Base-by-base conservation (phyloP, 2,113 vertebrate genomes). In the Bubo bubo region DNA sequence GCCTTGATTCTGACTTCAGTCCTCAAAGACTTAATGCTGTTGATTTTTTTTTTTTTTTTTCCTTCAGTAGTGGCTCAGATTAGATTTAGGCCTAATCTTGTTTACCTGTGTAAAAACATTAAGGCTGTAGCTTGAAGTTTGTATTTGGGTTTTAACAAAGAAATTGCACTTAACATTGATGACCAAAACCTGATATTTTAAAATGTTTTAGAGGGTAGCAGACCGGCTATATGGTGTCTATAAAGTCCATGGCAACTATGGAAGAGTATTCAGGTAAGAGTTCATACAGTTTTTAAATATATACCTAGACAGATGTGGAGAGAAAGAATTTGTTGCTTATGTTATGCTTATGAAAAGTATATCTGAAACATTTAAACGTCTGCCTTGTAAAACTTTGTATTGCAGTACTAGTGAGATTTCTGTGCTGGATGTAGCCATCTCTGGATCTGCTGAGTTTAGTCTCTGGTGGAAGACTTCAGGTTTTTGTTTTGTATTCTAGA, bases 231-330 rank as follows among this genome's bases (percentile, higher is more conserved):
- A 99, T 64, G 99, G 99, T 30, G 99, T 99, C 58, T 99, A 99
- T 97, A 99, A 99, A 97, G 99, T 99, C 85, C 99, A 99, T 91
- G 99, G 99, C 49, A 99, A 99, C 98, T 99, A 99, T 7, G 99
- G 99, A 52, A 98, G 99, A 98, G 99, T 99, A 37, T 99, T 99
- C 98, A 99, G 99, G 99, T 99, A 95, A 96, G 98, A 87, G 24
- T 66, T 96, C 24, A 59, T 66, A 72, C n/a, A 9, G 13, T 18
- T 60, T 77, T 88, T 14, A 62, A 68, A 52, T 56, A 66, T 12
- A 21, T 32, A 15, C 3, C 3, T 32, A 13, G 24, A n/a, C 22
- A 12, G 53, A 56, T 5, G 9, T 9, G 7, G 27, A 24, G 12
- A 45, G 32, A 59, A 14, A 12, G 22, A 47, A 64, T 53, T 74